Conservation (phyloP, 2,113 vertebrate species). For the Lophochroa leadbeateri region DNA sequence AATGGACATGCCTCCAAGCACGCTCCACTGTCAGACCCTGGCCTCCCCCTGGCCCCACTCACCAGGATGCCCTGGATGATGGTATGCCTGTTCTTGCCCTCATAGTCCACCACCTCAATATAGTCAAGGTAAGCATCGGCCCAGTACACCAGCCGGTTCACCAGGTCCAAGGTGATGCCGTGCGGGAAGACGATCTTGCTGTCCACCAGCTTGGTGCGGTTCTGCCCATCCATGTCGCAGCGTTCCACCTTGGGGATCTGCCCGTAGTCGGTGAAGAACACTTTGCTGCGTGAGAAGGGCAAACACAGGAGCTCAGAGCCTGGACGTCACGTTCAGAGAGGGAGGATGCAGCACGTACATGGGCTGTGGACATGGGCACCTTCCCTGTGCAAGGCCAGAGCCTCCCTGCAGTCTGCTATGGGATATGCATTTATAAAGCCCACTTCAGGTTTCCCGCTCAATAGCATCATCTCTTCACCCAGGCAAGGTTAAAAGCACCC, state of each 20-base stretch:
- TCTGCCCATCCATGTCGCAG: conserved; percentile 97
- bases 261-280: conserved; percentile 97
- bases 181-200: conserved; percentile 97
- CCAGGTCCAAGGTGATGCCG: conserved; percentile 93
- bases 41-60: conserved; percentile 38
- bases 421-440: neutral
- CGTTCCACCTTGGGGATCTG: conserved; percentile 96
- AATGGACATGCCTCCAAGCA: neutral
- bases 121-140: conserved; percentile 97
- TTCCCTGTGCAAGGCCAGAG: neutral
- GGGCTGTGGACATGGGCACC: neutral
- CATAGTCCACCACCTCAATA: conserved; percentile 96
- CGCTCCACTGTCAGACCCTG: rapidly evolving
- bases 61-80: conserved; percentile 96
- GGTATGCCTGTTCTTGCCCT: conserved; percentile 95
- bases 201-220: conserved; percentile 96
- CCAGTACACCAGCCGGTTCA: conserved; percentile 96
- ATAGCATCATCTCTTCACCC: neutral
- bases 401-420: neutral
- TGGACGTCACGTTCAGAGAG: rapidly evolving
- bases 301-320: neutral
- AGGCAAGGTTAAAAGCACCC: neutral
- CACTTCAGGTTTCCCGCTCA: neutral
- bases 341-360: neutral
- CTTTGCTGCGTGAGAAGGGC: conserved; percentile 78